phyloP scores from a whole-genome alignment of 1,140 invertebrate species.

The Orchesella cincta region DNA sequence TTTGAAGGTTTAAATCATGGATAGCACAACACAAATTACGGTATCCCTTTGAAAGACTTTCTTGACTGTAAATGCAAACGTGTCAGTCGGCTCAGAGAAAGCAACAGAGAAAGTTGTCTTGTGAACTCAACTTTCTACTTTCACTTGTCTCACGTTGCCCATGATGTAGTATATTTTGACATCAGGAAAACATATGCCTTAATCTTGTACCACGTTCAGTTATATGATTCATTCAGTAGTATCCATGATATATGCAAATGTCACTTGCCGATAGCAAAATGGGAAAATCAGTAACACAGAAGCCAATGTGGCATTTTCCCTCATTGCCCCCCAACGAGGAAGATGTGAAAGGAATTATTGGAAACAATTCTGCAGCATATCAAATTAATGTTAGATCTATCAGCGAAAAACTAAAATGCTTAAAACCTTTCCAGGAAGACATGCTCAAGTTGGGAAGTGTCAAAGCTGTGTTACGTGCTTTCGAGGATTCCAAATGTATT shows the following conservation, averaged over 20 bases:
- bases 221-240: background rate
- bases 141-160: background rate
- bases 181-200: background rate
- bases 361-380: no score
- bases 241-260: no score
- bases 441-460: slow-evolving; percentile 41
- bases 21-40: no score
- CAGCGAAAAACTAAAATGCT: slow-evolving; percentile 9
- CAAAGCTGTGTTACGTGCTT: slow-evolving; percentile 44
- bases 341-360: background rate
- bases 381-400: background rate
- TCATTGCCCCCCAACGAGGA: background rate
- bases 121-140: no score
- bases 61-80: no score
- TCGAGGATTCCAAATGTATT: slow-evolving; percentile 20
- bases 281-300: background rate
- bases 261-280: no score
- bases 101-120: background rate
- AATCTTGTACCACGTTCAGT: no score
- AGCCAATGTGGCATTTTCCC: background rate
- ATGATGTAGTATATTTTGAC: background rate
- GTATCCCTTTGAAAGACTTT: no score
- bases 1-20: no score
- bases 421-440: background rate
- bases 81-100: slow-evolving; percentile 1